phyloP scores from a whole-genome alignment of 2,888 invertebrate species.

The Polymixis lichenea region DNA sequence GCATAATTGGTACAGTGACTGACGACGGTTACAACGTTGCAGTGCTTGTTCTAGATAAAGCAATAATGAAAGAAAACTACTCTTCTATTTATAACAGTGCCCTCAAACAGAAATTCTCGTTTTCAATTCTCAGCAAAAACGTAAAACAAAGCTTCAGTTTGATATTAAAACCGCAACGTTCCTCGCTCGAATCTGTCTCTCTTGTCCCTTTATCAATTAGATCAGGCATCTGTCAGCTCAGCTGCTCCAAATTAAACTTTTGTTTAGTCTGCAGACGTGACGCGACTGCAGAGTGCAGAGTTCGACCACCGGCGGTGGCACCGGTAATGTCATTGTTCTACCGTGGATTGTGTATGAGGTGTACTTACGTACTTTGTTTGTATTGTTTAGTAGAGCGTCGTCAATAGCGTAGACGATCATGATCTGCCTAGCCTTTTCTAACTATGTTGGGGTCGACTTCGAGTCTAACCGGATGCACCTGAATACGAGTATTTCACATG shows the following conservation, averaged over 20 bases:
- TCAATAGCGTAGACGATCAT: background rate
- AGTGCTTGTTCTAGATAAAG: background rate
- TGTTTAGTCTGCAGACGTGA: constrained; percentile 36
- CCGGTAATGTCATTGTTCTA: background rate
- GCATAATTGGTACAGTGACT: too few relatives aligned
- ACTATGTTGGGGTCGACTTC: too few relatives aligned
- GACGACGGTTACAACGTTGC: too few relatives aligned
- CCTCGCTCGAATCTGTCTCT: background rate
- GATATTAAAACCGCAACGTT: constrained; percentile 33
- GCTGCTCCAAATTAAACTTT: constrained; percentile 26
- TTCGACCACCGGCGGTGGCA: background rate
- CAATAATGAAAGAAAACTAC: background rate
- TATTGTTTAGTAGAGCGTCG: background rate
- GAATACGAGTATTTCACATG: too few relatives aligned
- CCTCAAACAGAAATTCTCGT: constrained; percentile 10
- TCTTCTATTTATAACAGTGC: background rate
- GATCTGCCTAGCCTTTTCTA: too few relatives aligned
- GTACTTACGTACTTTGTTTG: background rate
- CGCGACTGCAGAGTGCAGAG: constrained; percentile 21
- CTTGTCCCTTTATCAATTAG: constrained; percentile 32
- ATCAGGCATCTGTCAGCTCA: constrained; percentile 17
- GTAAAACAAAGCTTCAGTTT: constrained; percentile 14
- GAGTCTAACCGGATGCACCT: too few relatives aligned
- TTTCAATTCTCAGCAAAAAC: constrained; percentile 21
- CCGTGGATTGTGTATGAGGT: too few relatives aligned